phyloP scores from a whole-genome alignment of 2,888 invertebrate genomes.

The Netelia inedita region DNA sequence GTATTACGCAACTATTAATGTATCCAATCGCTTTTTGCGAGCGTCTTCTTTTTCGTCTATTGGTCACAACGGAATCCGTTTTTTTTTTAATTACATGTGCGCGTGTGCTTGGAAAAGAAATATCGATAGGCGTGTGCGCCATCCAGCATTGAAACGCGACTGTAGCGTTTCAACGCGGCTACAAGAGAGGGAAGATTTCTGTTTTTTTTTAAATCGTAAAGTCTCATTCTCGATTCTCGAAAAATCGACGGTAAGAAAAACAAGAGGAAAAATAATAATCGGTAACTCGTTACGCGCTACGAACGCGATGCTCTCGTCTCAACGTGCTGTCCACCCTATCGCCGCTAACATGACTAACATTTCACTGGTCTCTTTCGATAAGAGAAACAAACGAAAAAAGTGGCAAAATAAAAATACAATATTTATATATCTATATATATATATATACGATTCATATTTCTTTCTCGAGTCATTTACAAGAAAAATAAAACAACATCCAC shows the following conservation, averaged over 20 bases:
- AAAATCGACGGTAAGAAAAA: constrained; percentile 12
- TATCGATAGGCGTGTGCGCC: constrained; percentile 31
- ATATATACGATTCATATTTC: constrained; percentile 26
- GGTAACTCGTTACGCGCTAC: constrained; percentile 61
- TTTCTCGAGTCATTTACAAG: constrained; percentile 47
- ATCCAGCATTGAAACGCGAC: constrained; percentile 41
- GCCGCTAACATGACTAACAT: constrained; percentile 56
- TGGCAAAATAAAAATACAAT: constrained; percentile 19
- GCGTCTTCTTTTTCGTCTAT: constrained; percentile 49
- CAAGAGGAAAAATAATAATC: constrained; percentile 33
- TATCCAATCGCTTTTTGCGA: constrained; percentile 48
- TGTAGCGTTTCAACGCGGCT: constrained; percentile 34
- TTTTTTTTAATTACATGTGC: constrained; percentile 6
- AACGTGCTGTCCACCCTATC: constrained; percentile 61
- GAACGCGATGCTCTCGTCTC: constrained; percentile 50
- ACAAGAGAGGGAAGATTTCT: background rate
- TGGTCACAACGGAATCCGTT: constrained; percentile 55
- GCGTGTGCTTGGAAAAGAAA: constrained; percentile 15
- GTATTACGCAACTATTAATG: constrained; percentile 63
- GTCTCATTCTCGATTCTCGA: constrained; percentile 12
- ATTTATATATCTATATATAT: constrained; percentile 9
- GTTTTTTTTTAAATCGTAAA: background rate
- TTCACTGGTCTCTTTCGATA: constrained; percentile 33
- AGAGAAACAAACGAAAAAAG: constrained; percentile 10
- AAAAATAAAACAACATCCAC: constrained; percentile 52